These are phyloP conservation scores for Heliconius cydno DNA, from an alignment of 2,888 invertebrate species.

Conservation along the genomic window DNA sequence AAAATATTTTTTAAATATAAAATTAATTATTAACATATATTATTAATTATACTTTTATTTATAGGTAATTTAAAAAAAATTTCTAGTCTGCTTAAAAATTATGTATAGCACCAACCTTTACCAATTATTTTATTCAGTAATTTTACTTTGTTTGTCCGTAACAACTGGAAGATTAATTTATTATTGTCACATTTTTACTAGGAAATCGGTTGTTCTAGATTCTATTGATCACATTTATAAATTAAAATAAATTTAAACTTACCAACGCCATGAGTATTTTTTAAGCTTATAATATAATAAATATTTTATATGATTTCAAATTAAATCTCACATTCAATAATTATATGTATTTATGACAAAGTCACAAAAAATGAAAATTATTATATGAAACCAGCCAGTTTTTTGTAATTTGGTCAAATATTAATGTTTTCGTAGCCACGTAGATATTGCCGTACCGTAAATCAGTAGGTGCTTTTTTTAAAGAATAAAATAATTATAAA, in stretches of 20 bases:
- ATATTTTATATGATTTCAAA: not conserved
- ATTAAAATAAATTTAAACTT: not conserved
- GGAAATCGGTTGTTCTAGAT: no score
- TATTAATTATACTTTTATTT: not conserved
- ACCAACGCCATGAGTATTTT: slow-evolving; percentile 9
- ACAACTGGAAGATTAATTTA: not conserved
- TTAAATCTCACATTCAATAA: not conserved
- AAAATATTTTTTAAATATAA: not conserved
- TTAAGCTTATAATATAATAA: not conserved
- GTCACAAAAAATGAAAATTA: not conserved
- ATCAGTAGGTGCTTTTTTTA: no score
- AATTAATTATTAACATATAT: not conserved
- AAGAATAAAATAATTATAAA: no score
- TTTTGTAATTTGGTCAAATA: not conserved
- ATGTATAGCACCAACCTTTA: not conserved
- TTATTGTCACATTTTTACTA: not conserved
- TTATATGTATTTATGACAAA: slow-evolving; percentile 11
- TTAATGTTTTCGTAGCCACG: no score
- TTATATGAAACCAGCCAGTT: not conserved
- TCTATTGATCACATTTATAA: no score
- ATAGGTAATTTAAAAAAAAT: no score
- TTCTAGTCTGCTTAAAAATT: not conserved
- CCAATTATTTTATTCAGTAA: not conserved
- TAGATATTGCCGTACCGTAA: no score
- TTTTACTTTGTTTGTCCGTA: not conserved